Percentiles rank a stretch among this genome's conserved stretches.
These are phyloP conservation scores for Ephydatia muelleri DNA, from an alignment of 37 sponge, comb jelly and placozoan genomes.

Conservation along the genomic window DNA sequence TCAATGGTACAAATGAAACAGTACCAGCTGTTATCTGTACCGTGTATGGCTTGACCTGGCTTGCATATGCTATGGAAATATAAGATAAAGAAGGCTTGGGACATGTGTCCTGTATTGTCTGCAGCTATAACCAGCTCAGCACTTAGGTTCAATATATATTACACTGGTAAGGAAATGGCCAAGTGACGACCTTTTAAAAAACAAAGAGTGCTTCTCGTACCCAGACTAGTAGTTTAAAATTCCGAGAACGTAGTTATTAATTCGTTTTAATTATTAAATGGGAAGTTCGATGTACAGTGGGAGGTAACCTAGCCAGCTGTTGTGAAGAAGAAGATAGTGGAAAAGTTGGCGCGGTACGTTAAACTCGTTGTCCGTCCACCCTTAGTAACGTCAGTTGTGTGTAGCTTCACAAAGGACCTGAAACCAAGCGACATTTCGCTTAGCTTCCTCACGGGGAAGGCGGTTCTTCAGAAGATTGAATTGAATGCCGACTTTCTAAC, in stretches of 20 bases:
- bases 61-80: too few relatives aligned
- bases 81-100: too few relatives aligned
- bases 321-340: conserved; percentile 83
- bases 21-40: too few relatives aligned
- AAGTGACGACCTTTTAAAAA: background rate
- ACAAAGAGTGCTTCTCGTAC: background rate
- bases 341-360: conserved; percentile 69
- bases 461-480: conserved; percentile 71
- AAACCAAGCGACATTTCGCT: conserved; percentile 80
- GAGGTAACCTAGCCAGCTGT: conserved; percentile 26
- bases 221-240: background rate
- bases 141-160: too few relatives aligned
- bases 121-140: too few relatives aligned
- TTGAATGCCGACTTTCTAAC: conserved; percentile 67
- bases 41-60: too few relatives aligned
- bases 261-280: too few relatives aligned
- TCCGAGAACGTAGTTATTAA: too few relatives aligned
- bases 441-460: conserved; percentile 75
- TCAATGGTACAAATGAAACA: too few relatives aligned
- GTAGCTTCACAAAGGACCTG: conserved; percentile 79
- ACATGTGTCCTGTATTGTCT: too few relatives aligned
- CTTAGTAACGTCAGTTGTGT: background rate
- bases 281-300: too few relatives aligned
- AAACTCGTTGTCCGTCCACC: background rate
- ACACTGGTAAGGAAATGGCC: too few relatives aligned